Conservation (phyloP, 2,113 vertebrate genomes). For the Chaetodon auriga region DNA sequence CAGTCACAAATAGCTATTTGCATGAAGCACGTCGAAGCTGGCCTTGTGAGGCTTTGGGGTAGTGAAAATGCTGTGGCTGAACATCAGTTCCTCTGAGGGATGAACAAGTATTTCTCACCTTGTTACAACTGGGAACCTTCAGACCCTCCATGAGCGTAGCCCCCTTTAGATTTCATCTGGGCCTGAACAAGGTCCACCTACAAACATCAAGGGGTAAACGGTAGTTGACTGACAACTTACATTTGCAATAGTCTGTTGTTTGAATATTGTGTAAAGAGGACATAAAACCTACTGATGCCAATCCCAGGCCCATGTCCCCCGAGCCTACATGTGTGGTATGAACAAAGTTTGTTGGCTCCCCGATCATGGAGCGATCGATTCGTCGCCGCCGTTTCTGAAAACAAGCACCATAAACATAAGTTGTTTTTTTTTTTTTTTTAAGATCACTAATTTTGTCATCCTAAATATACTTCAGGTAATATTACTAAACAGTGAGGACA, state of each 20-base stretch:
- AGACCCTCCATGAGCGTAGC: conserved; percentile 84
- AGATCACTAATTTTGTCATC: not conserved
- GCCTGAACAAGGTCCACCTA: conserved; percentile 88
- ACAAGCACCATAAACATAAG: not conserved
- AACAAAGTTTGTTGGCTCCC: conserved; percentile 93
- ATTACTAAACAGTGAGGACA: not conserved
- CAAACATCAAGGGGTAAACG: not conserved
- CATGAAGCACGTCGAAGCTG: not conserved
- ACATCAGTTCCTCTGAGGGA: conserved; percentile 17
- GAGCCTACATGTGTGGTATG: conserved; percentile 93
- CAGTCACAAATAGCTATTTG: not conserved
- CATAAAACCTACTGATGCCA: conserved; percentile 83
- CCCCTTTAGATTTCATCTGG: conserved; percentile 93
- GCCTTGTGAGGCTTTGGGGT: not conserved
- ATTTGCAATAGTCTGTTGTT: too few relatives aligned
- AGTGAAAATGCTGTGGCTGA: conserved; percentile 30
- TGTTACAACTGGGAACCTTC: conserved; percentile 84
- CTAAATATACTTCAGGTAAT: not conserved
- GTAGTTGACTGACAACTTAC: not conserved
- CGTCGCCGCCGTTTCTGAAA: conserved; percentile 88
- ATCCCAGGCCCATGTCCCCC: conserved; percentile 85
- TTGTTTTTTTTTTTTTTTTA: not conserved
- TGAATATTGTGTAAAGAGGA: not conserved
- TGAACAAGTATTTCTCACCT: conserved; percentile 51
- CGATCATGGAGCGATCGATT: conserved; percentile 93